phyloP scores from a whole-genome alignment of 1,140 invertebrate species.

The Periplaneta americana region DNA sequence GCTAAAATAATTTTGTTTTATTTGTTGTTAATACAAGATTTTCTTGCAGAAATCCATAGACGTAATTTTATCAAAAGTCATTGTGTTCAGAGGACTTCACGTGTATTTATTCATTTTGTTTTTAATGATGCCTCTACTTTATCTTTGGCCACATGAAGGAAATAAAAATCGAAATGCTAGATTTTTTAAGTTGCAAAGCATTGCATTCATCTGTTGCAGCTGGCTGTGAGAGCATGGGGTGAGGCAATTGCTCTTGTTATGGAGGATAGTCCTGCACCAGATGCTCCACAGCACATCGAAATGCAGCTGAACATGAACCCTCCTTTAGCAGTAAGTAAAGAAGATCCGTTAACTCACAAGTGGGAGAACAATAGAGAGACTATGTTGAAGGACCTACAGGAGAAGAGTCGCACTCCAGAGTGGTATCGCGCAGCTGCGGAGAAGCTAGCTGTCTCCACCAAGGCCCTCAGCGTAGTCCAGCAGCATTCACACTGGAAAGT shows the following conservation, averaged over 20 bases:
- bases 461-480: constrained; percentile 40
- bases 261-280: constrained; percentile 34
- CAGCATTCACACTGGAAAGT: constrained; percentile 50
- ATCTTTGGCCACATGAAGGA: too few relatives aligned
- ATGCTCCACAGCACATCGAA: constrained; percentile 5
- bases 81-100: too few relatives aligned
- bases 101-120: too few relatives aligned
- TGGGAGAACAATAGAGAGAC: constrained; percentile 22
- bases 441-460: constrained; percentile 45
- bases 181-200: too few relatives aligned
- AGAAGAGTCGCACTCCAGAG: constrained; percentile 36
- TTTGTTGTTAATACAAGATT: too few relatives aligned
- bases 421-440: constrained; percentile 51
- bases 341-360: constrained; percentile 18
- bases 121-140: too few relatives aligned
- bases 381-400: constrained; percentile 40
- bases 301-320: constrained; percentile 18
- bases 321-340: constrained; percentile 15
- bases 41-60: too few relatives aligned
- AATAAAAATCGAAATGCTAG: too few relatives aligned
- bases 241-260: constrained; percentile 42
- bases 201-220: constrained; percentile 32
- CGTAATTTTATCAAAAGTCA: too few relatives aligned
- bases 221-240: constrained; percentile 42
- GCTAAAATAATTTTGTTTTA: too few relatives aligned